Evolutionary conservation across 2,113 vertebrate genomes (phyloP).

Genomic region (Haemorhous mexicanus): DNA sequence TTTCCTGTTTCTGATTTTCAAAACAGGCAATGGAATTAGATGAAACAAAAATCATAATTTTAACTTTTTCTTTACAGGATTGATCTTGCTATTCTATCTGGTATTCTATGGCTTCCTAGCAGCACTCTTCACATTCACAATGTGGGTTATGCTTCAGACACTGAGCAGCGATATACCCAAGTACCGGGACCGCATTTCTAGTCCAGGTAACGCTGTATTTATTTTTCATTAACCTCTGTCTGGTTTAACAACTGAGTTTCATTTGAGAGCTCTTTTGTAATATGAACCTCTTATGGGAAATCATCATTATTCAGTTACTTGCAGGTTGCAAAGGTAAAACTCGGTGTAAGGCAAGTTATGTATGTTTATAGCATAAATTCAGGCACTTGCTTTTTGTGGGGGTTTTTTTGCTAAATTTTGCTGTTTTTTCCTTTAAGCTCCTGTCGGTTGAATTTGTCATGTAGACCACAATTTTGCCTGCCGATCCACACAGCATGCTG

Average conservation of each 20-base stretch:
- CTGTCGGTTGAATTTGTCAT: background rate
- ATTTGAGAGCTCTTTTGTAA: background rate
- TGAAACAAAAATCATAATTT: background rate
- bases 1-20: background rate
- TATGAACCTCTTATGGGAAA: background rate
- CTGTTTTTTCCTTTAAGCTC: background rate
- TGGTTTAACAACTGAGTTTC: background rate
- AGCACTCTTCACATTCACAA: slow-evolving; percentile 91
- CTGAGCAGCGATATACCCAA: slow-evolving; percentile 86
- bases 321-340: background rate
- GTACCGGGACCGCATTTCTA: slow-evolving; percentile 88
- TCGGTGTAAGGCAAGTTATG: background rate
- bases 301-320: background rate
- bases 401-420: background rate
- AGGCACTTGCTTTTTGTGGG: background rate
- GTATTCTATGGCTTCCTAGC: slow-evolving; percentile 96
- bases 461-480: background rate
- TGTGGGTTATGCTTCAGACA: slow-evolving; percentile 97
- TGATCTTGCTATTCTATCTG: slow-evolving; percentile 94
- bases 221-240: background rate
- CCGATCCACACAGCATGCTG: background rate
- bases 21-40: background rate
- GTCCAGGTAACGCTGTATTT: slow-evolving; percentile 82
- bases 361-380: background rate
- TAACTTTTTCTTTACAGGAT: slow-evolving; percentile 72